Conservation (phyloP, 2,797 vertebrate genomes). For the Natrix natrix region DNA sequence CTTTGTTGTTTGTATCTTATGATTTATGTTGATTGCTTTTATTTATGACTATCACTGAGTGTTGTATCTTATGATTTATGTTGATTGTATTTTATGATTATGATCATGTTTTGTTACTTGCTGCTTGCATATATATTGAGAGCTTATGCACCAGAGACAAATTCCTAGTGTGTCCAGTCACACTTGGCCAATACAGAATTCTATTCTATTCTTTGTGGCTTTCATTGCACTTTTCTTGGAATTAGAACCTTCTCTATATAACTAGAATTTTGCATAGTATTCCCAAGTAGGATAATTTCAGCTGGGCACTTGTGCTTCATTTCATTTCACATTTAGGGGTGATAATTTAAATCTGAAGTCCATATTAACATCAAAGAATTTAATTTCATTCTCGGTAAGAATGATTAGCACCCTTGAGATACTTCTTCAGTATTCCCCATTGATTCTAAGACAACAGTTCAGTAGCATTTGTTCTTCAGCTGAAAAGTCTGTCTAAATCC, state of each 20-base stretch:
- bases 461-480: constrained; percentile 41
- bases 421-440: constrained; percentile 48
- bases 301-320: neutral
- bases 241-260: neutral
- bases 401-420: constrained; percentile 45
- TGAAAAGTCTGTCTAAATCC: constrained; percentile 52
- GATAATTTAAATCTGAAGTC: constrained; percentile 46
- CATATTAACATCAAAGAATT: constrained; percentile 58
- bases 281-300: neutral
- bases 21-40: neutral
- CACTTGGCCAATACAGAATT: neutral
- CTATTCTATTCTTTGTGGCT: neutral
- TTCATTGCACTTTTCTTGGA: neutral
- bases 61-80: neutral
- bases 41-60: neutral
- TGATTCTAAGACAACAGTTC: constrained; percentile 50
- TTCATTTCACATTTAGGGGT: constrained; percentile 3
- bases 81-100: neutral
- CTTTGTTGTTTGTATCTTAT: neutral
- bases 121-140: neutral
- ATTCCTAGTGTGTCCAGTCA: neutral
- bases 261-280: neutral
- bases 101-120: neutral
- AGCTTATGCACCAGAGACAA: neutral
- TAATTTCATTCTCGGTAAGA: constrained; percentile 50